Percentiles rank a stretch among this genome's conserved stretches.
Evolutionary conservation across 2,888 invertebrate species (phyloP).

Genomic region (Microchrysa polita): DNA sequence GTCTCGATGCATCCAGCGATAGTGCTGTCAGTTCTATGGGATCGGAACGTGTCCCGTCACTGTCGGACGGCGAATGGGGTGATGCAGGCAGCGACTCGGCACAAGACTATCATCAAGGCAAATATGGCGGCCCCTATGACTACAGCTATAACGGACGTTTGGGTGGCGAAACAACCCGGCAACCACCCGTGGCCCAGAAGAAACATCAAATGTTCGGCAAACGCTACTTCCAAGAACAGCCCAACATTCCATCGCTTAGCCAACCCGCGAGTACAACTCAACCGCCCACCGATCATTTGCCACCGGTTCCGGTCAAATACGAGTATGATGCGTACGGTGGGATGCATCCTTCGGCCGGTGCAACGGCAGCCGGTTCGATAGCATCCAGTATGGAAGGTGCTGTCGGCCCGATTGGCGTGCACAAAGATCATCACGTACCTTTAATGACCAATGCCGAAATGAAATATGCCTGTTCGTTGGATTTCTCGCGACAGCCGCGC

Average conservation of each 20-base stretch:
- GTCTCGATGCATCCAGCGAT: slow-evolving; percentile 87
- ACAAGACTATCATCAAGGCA: slow-evolving; percentile 75
- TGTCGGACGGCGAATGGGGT: slow-evolving; percentile 92
- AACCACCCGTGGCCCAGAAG: slow-evolving; percentile 81
- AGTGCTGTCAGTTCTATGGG: slow-evolving; percentile 95
- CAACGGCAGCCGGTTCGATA: slow-evolving; percentile 54
- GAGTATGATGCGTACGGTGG: slow-evolving; percentile 67
- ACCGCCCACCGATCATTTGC: slow-evolving; percentile 46
- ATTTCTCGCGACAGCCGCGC: slow-evolving; percentile 69
- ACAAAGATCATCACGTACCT: slow-evolving; percentile 60
- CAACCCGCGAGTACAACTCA: slow-evolving; percentile 43
- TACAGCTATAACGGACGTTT: slow-evolving; percentile 72
- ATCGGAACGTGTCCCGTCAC: slow-evolving; percentile 86
- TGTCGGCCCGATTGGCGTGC: slow-evolving; percentile 58
- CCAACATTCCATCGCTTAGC: slow-evolving; percentile 51
- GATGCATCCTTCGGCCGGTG: slow-evolving; percentile 52
- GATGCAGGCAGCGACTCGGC: slow-evolving; percentile 87
- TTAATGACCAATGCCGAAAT: slow-evolving; percentile 65
- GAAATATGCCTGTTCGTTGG: slow-evolving; percentile 76
- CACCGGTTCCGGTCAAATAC: slow-evolving; percentile 66
- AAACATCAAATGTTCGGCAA: slow-evolving; percentile 94
- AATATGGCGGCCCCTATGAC: slow-evolving; percentile 72
- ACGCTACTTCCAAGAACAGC: slow-evolving; percentile 78
- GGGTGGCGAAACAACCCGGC: slow-evolving; percentile 68
- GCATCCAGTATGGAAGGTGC: slow-evolving; percentile 56